These are phyloP conservation scores for Eriocheir sinensis DNA, from an alignment of 1,140 invertebrate genomes.

Conservation along the genomic window DNA sequence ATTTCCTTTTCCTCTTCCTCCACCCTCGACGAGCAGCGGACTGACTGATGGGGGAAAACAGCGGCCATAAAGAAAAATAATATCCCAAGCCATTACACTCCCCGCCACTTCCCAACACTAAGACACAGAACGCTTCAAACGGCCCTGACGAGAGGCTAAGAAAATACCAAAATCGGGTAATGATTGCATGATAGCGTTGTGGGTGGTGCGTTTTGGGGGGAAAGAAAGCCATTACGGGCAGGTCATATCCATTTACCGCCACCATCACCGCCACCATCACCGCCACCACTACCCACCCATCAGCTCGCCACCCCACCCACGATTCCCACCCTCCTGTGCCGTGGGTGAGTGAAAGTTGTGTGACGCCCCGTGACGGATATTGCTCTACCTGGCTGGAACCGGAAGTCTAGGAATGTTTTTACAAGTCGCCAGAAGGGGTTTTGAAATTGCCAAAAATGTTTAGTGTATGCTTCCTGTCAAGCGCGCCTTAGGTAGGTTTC, in stretches of 20 bases:
- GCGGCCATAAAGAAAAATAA: too few species aligned
- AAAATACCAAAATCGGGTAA: too few species aligned
- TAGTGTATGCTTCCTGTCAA: conserved; percentile 17
- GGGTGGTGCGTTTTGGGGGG: not conserved
- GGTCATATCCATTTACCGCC: not conserved
- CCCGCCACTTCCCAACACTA: too few species aligned
- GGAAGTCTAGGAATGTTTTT: conserved; percentile 16
- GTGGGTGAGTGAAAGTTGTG: not conserved
- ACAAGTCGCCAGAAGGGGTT: not conserved
- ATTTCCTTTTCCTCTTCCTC: not conserved
- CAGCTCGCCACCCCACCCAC: too few species aligned
- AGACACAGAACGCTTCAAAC: too few species aligned
- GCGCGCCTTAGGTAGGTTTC: not conserved
- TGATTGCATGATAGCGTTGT: not conserved
- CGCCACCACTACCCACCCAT: too few species aligned
- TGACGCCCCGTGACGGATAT: conserved; percentile 3
- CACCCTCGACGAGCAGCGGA: too few species aligned
- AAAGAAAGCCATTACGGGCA: not conserved
- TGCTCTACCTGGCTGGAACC: conserved; percentile 1
- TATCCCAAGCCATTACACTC: too few species aligned
- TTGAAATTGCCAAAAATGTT: conserved; percentile 5
- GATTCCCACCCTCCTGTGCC: not conserved
- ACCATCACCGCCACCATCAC: not conserved
- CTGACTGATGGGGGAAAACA: too few species aligned
- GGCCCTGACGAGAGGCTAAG: too few species aligned